Evolutionary conservation across 2,888 invertebrate species (phyloP), one percentile per base, ranked within the genome.

Genomic region (Agrenia bidenticulata): DNA sequence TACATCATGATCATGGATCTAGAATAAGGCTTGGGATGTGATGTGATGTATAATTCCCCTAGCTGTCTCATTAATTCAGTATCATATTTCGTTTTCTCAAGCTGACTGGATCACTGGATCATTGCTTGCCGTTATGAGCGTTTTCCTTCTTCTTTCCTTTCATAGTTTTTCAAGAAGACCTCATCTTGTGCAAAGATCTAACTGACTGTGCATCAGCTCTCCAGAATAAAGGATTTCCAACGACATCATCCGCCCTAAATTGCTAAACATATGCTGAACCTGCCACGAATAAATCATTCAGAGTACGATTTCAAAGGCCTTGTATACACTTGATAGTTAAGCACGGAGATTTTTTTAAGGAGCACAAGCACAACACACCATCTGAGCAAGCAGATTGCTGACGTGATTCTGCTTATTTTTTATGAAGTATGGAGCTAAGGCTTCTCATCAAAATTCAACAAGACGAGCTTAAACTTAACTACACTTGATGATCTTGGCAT

Each of bases 211-310:
- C 45, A 15, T 5, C 45, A 45, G 45, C 19, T 19, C 45, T 17
- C 45, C n/a, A 45, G 19, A 45, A 15, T 45, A 45, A 45, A 45
- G 45, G 5, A 45, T n/a, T 45, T 15, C 15, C 9, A 17, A 45
- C 51, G 51, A 19, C 23, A 51, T 51, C 51, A 51, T 19, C 19
- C 51, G 13, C 23, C 24, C 51, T 51, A 45, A 45, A 45, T 45
- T 19, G 45, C 51, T 51, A 51, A 51, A 21, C 51, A 51, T 24
- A 51, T 24, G 51, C 51, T 23, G 24, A 24, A 51, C 51, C 51
- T 51, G 51, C 51, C 24, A 51, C 51, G 51, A 51, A 51, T 51
- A 51, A 51, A 51, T 51, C 51, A 51, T 51, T 45, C 51, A 4
- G 45, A 45, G 45, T 15, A 45, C 5, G 15, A 45, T 19, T 45